phyloP scores from a whole-genome alignment of 2,113 vertebrate species.

The Agapornis roseicollis region DNA sequence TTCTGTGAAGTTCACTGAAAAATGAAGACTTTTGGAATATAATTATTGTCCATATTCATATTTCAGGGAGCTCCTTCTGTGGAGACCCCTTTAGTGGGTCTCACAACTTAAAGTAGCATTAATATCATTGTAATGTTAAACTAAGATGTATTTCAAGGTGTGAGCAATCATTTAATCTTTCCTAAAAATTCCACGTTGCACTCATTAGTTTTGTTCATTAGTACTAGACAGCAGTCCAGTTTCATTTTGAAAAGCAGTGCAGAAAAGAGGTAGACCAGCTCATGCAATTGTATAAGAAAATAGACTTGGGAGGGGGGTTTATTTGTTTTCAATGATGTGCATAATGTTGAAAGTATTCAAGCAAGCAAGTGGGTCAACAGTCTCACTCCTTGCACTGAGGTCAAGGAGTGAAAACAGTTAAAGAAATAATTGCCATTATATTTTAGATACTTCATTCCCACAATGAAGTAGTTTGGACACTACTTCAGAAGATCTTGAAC shows the following conservation, averaged over 20 bases:
- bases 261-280: neutral
- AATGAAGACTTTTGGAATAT: neutral
- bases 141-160: neutral
- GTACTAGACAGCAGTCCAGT: neutral
- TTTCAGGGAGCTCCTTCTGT: neutral
- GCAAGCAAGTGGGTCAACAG: rapidly evolving
- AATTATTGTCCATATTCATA: neutral
- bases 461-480: neutral
- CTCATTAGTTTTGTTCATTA: neutral
- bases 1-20: neutral
- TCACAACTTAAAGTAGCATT: neutral
- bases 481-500: neutral
- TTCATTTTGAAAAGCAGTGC: neutral
- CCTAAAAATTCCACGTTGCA: neutral
- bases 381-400: neutral
- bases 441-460: neutral
- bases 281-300: neutral
- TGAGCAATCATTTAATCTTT: neutral
- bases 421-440: neutral
- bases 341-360: neutral
- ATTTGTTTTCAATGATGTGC: neutral
- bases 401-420: neutral
- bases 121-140: neutral
- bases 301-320: rapidly evolving
- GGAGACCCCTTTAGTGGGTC: neutral